Evolutionary conservation across 2,888 invertebrate species (phyloP).

Genomic region (Amblyjoppa proteus): DNA sequence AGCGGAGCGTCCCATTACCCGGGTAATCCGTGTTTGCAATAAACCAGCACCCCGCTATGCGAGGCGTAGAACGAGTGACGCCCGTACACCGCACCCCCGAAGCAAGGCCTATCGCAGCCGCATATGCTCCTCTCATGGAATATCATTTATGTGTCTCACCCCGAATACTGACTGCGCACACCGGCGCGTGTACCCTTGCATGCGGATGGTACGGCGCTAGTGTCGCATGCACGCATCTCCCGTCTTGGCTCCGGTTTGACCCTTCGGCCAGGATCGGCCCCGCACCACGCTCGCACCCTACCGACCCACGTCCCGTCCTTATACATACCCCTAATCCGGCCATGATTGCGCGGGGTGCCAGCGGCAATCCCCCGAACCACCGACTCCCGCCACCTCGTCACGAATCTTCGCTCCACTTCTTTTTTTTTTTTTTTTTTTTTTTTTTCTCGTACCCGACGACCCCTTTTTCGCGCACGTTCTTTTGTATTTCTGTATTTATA

Average conservation of each 20-base stretch:
- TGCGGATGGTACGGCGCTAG: background rate
- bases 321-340: constrained; percentile 82
- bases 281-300: constrained; percentile 65
- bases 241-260: constrained; percentile 73
- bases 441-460: constrained; percentile 29
- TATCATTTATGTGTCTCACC: constrained; percentile 83
- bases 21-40: constrained; percentile 85
- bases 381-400: constrained; percentile 61
- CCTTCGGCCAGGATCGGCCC: constrained; percentile 54
- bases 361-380: constrained; percentile 57
- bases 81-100: constrained; percentile 69
- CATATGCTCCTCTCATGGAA: constrained; percentile 84
- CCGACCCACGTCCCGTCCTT: constrained; percentile 71
- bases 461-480: constrained; percentile 54
- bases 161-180: constrained; percentile 61
- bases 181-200: constrained; percentile 27
- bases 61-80: constrained; percentile 68
- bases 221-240: constrained; percentile 42
- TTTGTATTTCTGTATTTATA: constrained; percentile 25
- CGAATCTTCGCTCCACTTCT: constrained; percentile 67
- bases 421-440: constrained; percentile 18
- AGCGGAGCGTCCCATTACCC: constrained; percentile 83
- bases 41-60: constrained; percentile 83
- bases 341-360: constrained; percentile 80
- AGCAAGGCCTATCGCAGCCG: constrained; percentile 78